Evolutionary conservation across 2,113 vertebrate species (phyloP).

Genomic region (Rhipidura dahli): DNA sequence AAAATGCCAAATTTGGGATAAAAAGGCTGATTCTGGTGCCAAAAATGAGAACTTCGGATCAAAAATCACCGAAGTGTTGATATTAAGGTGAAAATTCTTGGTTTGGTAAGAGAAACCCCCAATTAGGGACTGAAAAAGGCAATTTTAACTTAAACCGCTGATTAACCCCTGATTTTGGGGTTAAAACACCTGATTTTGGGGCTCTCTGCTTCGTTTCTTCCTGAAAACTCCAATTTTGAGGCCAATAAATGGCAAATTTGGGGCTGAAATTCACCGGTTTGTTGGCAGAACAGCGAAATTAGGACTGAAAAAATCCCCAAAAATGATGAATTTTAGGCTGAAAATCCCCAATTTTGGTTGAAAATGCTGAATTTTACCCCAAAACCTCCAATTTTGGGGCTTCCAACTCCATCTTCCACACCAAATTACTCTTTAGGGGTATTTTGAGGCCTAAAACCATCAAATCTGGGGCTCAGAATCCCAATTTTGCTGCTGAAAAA

Average conservation of each 20-base stretch:
- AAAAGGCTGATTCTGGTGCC: no score
- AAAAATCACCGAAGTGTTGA: not conserved
- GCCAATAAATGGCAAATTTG: not conserved
- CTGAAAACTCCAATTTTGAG: not conserved
- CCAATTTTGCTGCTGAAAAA: not conserved
- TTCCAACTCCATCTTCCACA: not conserved
- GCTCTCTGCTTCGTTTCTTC: accelerated
- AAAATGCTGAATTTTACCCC: not conserved
- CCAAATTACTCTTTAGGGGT: not conserved
- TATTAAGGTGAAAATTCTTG: not conserved
- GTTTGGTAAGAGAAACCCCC: not conserved
- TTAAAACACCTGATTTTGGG: not conserved
- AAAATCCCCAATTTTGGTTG: not conserved
- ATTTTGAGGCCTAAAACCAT: not conserved
- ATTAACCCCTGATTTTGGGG: not conserved
- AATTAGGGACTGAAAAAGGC: not conserved
- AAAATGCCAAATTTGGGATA: not conserved
- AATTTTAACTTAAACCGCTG: not conserved
- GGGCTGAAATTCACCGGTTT: accelerated
- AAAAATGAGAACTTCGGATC: not conserved
- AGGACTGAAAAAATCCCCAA: not conserved
- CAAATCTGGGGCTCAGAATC: not conserved
- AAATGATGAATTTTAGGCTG: not conserved
- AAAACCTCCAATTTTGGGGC: not conserved
- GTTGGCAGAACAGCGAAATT: not conserved